Base-by-base conservation (phyloP, 1,140 invertebrate species). In the Hirudo medicinalis region DNA sequence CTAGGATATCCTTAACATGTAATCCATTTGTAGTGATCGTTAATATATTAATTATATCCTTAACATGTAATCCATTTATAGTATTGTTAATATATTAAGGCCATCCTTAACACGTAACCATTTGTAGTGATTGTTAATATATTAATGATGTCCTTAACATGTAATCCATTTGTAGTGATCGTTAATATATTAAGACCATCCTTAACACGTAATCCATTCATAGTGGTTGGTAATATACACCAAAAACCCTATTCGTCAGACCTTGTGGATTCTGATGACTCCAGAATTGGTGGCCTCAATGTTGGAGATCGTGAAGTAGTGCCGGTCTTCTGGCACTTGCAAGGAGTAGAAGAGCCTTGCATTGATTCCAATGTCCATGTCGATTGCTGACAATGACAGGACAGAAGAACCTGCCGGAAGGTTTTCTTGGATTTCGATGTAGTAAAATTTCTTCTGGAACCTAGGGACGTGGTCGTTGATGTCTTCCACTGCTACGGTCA, bases 211-310 rank as follows among this genome's bases (percentile, higher is more conserved):
- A n/a, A n/a, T n/a, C n/a, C n/a, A n/a, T n/a, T n/a, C n/a, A n/a
- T n/a, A n/a, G n/a, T n/a, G n/a, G n/a, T n/a, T n/a, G n/a, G n/a
- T n/a, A n/a, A n/a, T n/a, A n/a, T n/a, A n/a, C 6, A 36, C 32
- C 2, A 36, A 36, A 36, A 36, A 36, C 32, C 2, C 19, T 67
- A 20, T 67, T 67, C n/a, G n/a, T 25, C 22, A 20, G 8, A 70
- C 69, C 43, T 70, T 70, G 53, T 70, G 69, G 0, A 71, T 27
- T 36, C 57, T 55, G 4, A 71, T 22, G n/a, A 71, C 70, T 4
- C 70, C 70, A 8, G 54, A 32, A 27, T 71, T 71, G 2, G 70
- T 60, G 19, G 55, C 70, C 25, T 27, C 70, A 27, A 60, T 22
- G 25, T n/a, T 60, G 2, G 17, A 2, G 25, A 71, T 71, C 0